A percentile compares a stretch with the other conserved stretches of the same genome.
These are phyloP conservation scores for Trachelipus rathkii DNA, from an alignment of 1,140 invertebrate genomes.

Conservation along the genomic window DNA sequence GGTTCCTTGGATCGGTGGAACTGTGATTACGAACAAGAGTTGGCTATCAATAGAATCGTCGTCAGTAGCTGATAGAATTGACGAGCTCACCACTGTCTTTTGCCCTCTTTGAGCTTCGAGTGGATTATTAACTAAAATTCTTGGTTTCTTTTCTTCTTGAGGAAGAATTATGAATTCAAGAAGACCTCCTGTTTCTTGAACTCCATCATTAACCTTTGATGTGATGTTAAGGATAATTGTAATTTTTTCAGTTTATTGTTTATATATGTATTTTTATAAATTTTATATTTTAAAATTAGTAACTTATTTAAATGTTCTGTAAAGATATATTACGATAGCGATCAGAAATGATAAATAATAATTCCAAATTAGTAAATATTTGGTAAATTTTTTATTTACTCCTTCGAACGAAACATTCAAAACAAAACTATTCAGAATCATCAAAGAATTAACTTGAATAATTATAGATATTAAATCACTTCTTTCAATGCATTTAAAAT, in stretches of 20 bases:
- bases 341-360: too few relatives aligned
- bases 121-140: neutral
- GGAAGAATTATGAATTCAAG: conserved; percentile 35
- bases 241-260: too few relatives aligned
- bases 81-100: conserved; percentile 21
- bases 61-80: conserved; percentile 32
- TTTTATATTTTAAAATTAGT: too few relatives aligned
- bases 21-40: conserved; percentile 35
- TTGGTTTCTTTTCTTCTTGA: conserved; percentile 19
- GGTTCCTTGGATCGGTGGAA: conserved; percentile 26
- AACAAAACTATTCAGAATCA: too few relatives aligned
- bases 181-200: conserved; percentile 43
- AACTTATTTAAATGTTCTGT: too few relatives aligned
- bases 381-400: neutral
- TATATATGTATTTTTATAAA: too few relatives aligned
- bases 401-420: too few relatives aligned
- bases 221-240: neutral
- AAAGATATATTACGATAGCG: too few relatives aligned
- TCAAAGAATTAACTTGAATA: too few relatives aligned
- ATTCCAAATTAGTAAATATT: neutral
- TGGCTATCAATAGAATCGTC: conserved; percentile 28
- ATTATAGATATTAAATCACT: too few relatives aligned
- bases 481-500: too few relatives aligned
- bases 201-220: conserved; percentile 40
- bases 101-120: conserved; percentile 29